phyloP scores from a whole-genome alignment of 2,888 invertebrate genomes.

The Protophormia terraenovae region DNA sequence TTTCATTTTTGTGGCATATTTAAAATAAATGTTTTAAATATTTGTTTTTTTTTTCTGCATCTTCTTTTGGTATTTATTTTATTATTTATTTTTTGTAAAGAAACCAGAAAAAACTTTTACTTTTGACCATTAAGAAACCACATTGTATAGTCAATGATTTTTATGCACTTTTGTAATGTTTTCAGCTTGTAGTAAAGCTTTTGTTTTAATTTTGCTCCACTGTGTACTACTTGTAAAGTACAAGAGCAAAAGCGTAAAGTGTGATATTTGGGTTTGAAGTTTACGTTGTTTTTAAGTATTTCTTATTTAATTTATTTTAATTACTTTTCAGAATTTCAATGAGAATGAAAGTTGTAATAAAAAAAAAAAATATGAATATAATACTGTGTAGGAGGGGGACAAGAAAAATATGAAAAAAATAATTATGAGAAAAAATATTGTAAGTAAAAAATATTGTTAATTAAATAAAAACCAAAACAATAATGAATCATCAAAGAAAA shows the following conservation, averaged over 20 bases:
- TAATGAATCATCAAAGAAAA: no score
- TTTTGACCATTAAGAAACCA: constrained; percentile 38
- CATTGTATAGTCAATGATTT: constrained; percentile 28
- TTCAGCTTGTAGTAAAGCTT: no score
- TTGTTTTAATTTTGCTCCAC: background rate
- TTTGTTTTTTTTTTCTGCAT: constrained; percentile 5
- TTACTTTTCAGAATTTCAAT: constrained; percentile 21
- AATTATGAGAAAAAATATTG: no score
- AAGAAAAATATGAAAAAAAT: background rate
- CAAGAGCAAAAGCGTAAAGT: constrained; percentile 9
- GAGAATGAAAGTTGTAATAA: constrained; percentile 30
- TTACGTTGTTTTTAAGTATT: background rate
- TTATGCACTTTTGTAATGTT: constrained; percentile 17
- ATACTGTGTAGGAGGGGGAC: background rate
- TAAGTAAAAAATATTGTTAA: no score
- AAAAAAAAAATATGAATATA: background rate
- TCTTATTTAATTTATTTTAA: background rate
- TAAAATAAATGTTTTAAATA: constrained; percentile 39
- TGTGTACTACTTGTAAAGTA: background rate
- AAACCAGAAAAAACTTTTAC: constrained; percentile 52
- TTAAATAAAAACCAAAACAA: no score
- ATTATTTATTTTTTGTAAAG: background rate
- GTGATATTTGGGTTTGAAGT: background rate
- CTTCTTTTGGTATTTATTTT: no score
- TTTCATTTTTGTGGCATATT: constrained; percentile 26